Conservation (phyloP, 2,797 vertebrate genomes). For the Huso huso region DNA sequence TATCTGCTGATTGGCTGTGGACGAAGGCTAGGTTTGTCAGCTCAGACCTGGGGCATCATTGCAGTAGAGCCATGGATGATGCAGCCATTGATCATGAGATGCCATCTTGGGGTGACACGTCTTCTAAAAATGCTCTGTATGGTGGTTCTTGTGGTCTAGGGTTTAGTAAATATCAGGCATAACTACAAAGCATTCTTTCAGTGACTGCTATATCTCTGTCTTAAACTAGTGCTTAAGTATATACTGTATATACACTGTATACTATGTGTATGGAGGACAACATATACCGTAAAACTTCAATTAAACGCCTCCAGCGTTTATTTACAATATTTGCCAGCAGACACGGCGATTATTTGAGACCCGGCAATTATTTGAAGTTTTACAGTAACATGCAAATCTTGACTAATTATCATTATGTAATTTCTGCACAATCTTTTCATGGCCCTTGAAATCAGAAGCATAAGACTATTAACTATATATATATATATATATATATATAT, state of each 20-base stretch:
- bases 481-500: no score
- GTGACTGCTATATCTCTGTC: background rate
- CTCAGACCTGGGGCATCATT: constrained; percentile 50
- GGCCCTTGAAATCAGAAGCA: no score
- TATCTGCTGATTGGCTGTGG: constrained; percentile 56
- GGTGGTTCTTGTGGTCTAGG: constrained; percentile 18
- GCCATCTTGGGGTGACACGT: constrained; percentile 44
- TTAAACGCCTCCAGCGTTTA: no score
- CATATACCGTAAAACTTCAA: no score
- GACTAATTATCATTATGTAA: no score
- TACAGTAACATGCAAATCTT: no score
- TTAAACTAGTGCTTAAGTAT: background rate
- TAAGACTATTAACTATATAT: no score
- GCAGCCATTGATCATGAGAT: constrained; percentile 44
- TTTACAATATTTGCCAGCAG: no score
- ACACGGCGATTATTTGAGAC: no score
- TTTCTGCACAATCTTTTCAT: no score
- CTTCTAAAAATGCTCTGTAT: constrained; percentile 22
- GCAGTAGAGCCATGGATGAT: constrained; percentile 35
- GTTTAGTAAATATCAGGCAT: constrained; percentile 13
- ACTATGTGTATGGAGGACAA: no score
- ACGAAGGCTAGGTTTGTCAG: constrained; percentile 51
- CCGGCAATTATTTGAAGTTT: no score
- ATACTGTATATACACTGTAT: background rate
- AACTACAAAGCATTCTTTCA: constrained; percentile 1